Conservation (phyloP, 2,113 vertebrate genomes). For the Scatophagus argus region DNA sequence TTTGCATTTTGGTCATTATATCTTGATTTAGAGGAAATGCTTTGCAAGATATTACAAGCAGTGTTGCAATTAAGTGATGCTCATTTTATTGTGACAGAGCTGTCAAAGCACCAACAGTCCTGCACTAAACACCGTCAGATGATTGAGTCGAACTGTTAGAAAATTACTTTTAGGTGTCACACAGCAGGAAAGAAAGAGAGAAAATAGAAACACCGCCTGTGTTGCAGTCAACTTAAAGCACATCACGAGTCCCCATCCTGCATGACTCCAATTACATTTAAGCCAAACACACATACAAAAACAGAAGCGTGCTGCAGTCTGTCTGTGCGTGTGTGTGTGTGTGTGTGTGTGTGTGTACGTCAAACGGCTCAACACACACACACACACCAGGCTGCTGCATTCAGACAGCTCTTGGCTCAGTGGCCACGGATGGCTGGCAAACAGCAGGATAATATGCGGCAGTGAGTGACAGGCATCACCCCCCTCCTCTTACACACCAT, state of each 20-base stretch:
- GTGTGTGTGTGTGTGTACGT: conserved; percentile 4
- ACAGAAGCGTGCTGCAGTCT: conserved; percentile 38
- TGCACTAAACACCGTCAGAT: not conserved
- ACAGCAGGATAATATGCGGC: conserved; percentile 68
- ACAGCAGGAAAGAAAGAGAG: not conserved
- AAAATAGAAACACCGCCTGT: conserved; percentile 3
- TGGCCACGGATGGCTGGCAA: conserved; percentile 45
- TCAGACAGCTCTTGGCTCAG: conserved; percentile 33
- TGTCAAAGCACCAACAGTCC: not conserved
- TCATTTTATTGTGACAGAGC: not conserved
- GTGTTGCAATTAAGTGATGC: not conserved
- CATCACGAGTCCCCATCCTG: conserved; percentile 72
- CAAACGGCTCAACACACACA: conserved; percentile 13
- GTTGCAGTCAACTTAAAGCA: conserved; percentile 26
- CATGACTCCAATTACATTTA: conserved; percentile 70
- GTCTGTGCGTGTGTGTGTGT: conserved; percentile 5
- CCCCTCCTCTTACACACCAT: not conserved
- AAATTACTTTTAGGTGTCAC: conserved; percentile 1
- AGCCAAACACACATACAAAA: conserved; percentile 24
- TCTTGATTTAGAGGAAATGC: not conserved
- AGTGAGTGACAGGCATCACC: conserved; percentile 62
- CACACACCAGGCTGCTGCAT: conserved; percentile 33
- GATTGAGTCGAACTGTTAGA: not conserved
- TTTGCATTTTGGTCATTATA: not conserved
- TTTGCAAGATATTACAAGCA: not conserved